Evolutionary conservation across 2,888 invertebrate genomes (phyloP).

Genomic region (Macrosoma leucophasiata): DNA sequence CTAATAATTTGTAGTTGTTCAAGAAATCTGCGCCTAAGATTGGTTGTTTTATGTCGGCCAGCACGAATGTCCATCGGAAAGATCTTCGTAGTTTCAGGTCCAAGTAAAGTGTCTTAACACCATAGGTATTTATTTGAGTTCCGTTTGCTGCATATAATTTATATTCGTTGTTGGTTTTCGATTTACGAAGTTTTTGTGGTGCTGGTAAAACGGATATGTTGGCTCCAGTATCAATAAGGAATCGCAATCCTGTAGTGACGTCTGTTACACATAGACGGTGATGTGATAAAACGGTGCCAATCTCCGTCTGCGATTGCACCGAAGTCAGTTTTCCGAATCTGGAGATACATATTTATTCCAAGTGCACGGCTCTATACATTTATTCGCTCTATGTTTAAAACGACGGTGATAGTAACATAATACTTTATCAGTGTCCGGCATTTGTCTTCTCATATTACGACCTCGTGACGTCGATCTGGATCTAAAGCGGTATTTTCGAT

Average conservation of each 20-base stretch:
- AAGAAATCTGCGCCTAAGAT: conserved; percentile 24
- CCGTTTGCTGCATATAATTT: conserved; percentile 28
- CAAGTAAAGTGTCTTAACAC: conserved; percentile 9
- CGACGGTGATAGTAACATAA: conserved; percentile 13
- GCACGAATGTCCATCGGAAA: conserved; percentile 16
- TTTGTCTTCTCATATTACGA: conserved; percentile 3
- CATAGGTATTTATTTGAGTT: no score
- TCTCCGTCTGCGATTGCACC: conserved; percentile 14
- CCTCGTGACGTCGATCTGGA: conserved; percentile 6
- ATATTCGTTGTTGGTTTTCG: conserved; percentile 7
- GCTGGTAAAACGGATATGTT: conserved; percentile 16
- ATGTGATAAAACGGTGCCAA: conserved; percentile 9
- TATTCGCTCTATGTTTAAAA: conserved; percentile 10
- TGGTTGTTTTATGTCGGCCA: conserved; percentile 16
- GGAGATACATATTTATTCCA: conserved; percentile 12
- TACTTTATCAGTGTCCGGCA: conserved; percentile 1
- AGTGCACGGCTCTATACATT: conserved; percentile 17
- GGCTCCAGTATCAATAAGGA: conserved; percentile 15
- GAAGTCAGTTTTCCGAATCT: conserved; percentile 16
- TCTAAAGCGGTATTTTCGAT: conserved; percentile 2
- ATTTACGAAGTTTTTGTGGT: neutral
- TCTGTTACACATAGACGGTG: conserved; percentile 21
- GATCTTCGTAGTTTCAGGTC: conserved; percentile 17
- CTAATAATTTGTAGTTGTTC: no score
- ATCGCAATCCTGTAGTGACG: conserved; percentile 10